These are phyloP conservation scores for Protomyctophum bolini DNA, from an alignment of 2,113 vertebrate species.

Conservation along the genomic window DNA sequence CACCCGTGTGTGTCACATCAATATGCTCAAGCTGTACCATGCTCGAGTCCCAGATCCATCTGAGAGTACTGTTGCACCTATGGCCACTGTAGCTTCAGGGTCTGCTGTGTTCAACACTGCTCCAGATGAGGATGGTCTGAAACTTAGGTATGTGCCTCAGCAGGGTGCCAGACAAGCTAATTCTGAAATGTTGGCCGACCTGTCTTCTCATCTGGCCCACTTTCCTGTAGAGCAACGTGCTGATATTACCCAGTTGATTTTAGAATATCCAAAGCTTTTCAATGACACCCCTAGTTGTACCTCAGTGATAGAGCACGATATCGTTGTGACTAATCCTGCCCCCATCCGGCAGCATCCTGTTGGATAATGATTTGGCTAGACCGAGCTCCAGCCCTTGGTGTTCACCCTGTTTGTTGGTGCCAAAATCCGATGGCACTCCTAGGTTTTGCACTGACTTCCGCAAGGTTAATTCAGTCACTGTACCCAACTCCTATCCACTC, in stretches of 20 bases:
- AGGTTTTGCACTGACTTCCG: neutral
- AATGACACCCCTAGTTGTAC: too few species aligned
- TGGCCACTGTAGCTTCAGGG: neutral
- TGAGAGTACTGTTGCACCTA: too few species aligned
- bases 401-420: neutral
- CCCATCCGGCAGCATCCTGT: neutral
- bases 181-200: too few species aligned
- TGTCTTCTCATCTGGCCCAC: neutral
- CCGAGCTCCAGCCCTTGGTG: neutral
- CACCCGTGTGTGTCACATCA: conserved; percentile 12
- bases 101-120: neutral
- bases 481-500: neutral
- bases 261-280: neutral
- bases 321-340: too few species aligned
- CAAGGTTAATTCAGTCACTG: neutral
- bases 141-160: too few species aligned
- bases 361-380: neutral
- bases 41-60: neutral
- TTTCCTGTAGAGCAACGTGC: neutral
- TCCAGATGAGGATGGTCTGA: neutral
- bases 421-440: neutral
- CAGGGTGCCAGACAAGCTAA: neutral
- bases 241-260: neutral
- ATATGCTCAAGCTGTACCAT: conserved; percentile 12
- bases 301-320: too few species aligned